Percentiles rank a stretch among this genome's conserved stretches.
Conservation (phyloP, 1,140 invertebrate genomes). For the Drosophila repletoides region DNA sequence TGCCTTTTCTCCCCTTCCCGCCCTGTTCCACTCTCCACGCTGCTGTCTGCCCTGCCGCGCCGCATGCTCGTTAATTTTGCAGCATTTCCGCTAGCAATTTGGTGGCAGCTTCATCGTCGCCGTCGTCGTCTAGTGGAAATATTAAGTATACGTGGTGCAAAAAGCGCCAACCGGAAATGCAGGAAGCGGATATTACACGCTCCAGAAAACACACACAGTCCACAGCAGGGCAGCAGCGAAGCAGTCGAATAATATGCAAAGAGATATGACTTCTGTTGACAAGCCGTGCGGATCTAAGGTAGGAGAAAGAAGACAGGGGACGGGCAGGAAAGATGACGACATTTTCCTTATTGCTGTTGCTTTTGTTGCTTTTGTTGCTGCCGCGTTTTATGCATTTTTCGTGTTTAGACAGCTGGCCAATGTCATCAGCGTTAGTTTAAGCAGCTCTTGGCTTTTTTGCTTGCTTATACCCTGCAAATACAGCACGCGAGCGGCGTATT, state of each 20-base stretch:
- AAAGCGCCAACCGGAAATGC: slow-evolving; percentile 72
- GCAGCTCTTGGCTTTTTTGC: background rate
- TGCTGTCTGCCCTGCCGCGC: slow-evolving; percentile 24
- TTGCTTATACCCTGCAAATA: background rate
- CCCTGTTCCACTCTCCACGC: background rate
- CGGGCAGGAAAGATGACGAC: slow-evolving; percentile 13
- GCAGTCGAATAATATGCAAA: slow-evolving; percentile 62
- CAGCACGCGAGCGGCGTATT: background rate
- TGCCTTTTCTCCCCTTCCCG: background rate
- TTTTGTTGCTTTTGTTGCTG: slow-evolving; percentile 3
- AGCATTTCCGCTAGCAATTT: slow-evolving; percentile 78
- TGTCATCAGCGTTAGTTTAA: slow-evolving; percentile 17
- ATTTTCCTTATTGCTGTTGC: slow-evolving; percentile 34
- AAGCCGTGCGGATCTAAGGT: slow-evolving; percentile 2
- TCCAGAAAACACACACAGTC: slow-evolving; percentile 66
- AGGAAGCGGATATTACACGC: slow-evolving; percentile 80
- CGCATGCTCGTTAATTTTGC: slow-evolving; percentile 76
- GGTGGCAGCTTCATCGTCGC: slow-evolving; percentile 46
- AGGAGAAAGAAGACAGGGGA: background rate
- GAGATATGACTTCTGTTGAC: slow-evolving; percentile 76
- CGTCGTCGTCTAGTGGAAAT: slow-evolving; percentile 44
- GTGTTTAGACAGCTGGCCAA: slow-evolving; percentile 66
- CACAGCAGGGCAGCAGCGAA: background rate
- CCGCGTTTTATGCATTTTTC: slow-evolving; percentile 62
- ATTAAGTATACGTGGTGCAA: slow-evolving; percentile 48